Evolutionary conservation across 2,888 invertebrate genomes (phyloP).

Genomic region (Nudaria mundana): DNA sequence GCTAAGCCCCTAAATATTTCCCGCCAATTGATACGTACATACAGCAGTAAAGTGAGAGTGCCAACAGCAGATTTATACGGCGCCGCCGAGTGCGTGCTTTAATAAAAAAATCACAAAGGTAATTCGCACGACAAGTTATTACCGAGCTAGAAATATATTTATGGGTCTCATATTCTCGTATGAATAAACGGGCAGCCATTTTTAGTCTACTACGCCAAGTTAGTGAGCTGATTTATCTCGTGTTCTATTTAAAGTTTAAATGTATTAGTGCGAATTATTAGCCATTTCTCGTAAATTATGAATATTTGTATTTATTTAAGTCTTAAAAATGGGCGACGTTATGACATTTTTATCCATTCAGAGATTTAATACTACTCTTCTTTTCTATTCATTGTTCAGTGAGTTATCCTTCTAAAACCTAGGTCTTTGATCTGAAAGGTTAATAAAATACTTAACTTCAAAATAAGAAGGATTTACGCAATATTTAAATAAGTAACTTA

Average conservation of each 20-base stretch:
- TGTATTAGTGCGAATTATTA: slow-evolving; percentile 25
- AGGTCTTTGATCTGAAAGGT: too few relatives aligned
- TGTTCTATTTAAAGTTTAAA: slow-evolving; percentile 35
- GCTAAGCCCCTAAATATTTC: slow-evolving; percentile 58
- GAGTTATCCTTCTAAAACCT: too few relatives aligned
- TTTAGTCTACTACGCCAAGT: slow-evolving; percentile 54
- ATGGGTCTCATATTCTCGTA: slow-evolving; percentile 60
- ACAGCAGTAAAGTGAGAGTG: slow-evolving; percentile 67
- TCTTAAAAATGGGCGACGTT: too few relatives aligned
- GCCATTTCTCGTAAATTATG: slow-evolving; percentile 7
- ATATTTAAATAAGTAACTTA: too few relatives aligned
- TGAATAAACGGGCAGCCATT: slow-evolving; percentile 58
- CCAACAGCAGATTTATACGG: slow-evolving; percentile 74
- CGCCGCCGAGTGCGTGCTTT: slow-evolving; percentile 71
- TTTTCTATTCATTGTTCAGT: too few relatives aligned
- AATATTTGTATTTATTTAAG: too few relatives aligned
- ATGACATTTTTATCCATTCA: too few relatives aligned
- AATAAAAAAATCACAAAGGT: slow-evolving; percentile 75
- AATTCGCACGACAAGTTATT: slow-evolving; percentile 76
- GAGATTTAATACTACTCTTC: too few relatives aligned
- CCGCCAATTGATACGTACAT: slow-evolving; percentile 67
- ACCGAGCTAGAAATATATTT: slow-evolving; percentile 61
- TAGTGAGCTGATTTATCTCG: slow-evolving; percentile 37
- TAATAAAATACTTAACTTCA: too few relatives aligned
- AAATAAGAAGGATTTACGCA: too few relatives aligned